Conservation (phyloP, 2,888 invertebrate species). For the Gnatocerus cornutus region DNA sequence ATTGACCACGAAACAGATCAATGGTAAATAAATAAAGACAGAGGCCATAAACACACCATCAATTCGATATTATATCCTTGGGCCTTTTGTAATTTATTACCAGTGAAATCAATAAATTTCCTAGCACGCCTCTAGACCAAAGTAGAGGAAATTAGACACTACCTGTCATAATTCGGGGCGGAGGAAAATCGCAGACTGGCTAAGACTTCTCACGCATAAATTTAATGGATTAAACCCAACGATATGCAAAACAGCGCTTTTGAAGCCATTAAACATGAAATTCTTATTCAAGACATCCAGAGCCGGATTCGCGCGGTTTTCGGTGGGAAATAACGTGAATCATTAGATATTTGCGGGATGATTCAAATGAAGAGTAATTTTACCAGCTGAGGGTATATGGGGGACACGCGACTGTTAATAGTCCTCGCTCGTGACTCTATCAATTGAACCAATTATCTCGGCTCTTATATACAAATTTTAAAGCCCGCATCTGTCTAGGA, state of each 20-base stretch:
- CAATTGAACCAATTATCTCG: slow-evolving; percentile 47
- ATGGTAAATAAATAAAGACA: not conserved
- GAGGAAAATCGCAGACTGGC: not conserved
- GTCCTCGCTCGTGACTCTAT: slow-evolving; percentile 40
- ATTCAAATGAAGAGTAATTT: slow-evolving; percentile 16
- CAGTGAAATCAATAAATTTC: slow-evolving; percentile 19
- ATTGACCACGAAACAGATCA: too few relatives aligned
- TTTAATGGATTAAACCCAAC: slow-evolving; percentile 9
- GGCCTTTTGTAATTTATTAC: slow-evolving; percentile 18
- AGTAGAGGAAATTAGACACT: slow-evolving; percentile 10
- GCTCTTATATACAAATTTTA: slow-evolving; percentile 32
- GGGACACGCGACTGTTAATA: slow-evolving; percentile 50
- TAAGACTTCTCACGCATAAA: slow-evolving; percentile 15
- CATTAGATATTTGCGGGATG: slow-evolving; percentile 35
- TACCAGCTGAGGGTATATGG: slow-evolving; percentile 37
- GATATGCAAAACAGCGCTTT: not conserved
- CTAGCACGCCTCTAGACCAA: not conserved
- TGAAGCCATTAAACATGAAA: too few relatives aligned
- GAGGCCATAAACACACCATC: slow-evolving; percentile 17
- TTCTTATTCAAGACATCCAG: too few relatives aligned
- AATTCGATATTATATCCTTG: slow-evolving; percentile 13
- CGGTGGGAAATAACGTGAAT: slow-evolving; percentile 24
- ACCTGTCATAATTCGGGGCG: slow-evolving; percentile 1
- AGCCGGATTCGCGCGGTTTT: not conserved
- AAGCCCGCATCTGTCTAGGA: slow-evolving; percentile 43